Evolutionary conservation across 2,797 vertebrate species (phyloP).

Genomic region (Acipenser ruthenus): DNA sequence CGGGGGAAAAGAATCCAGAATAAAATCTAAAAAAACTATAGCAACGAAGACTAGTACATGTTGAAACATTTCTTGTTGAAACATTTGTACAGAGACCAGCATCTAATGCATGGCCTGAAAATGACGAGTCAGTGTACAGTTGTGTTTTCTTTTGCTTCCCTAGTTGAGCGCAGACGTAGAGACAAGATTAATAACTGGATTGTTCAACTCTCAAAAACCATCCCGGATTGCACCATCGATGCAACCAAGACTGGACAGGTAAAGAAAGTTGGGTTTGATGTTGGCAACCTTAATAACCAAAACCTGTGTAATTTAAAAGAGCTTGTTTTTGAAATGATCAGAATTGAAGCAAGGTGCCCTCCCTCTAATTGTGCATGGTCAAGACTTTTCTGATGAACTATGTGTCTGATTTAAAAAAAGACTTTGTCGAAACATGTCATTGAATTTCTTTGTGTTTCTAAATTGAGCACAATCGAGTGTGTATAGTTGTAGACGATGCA

Average conservation of each 20-base stretch:
- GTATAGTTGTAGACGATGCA: too few species aligned
- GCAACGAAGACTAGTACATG: constrained; percentile 6
- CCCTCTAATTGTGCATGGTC: too few species aligned
- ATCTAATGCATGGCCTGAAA: background rate
- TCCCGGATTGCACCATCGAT: constrained; percentile 84
- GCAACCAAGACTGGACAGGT: constrained; percentile 88
- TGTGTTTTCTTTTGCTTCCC: background rate
- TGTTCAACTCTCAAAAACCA: constrained; percentile 86
- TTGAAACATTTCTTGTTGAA: constrained; percentile 47
- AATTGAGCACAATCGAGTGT: background rate
- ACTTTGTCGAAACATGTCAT: too few species aligned
- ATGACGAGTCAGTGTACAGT: background rate
- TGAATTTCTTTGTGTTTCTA: too few species aligned
- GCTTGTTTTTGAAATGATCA: too few species aligned
- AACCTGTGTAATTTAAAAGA: too few species aligned
- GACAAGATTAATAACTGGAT: constrained; percentile 98
- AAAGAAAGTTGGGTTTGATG: constrained; percentile 4
- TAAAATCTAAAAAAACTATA: background rate
- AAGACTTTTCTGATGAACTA: too few species aligned
- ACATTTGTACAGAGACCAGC: constrained; percentile 26
- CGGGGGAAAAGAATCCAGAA: constrained; percentile 7
- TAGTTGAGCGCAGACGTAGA: constrained; percentile 83
- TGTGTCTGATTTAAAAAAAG: too few species aligned
- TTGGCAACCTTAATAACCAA: too few species aligned
- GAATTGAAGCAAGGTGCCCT: too few species aligned